Evolutionary conservation across 2,888 invertebrate genomes (phyloP).

Genomic region (Megastigmus dorsalis): DNA sequence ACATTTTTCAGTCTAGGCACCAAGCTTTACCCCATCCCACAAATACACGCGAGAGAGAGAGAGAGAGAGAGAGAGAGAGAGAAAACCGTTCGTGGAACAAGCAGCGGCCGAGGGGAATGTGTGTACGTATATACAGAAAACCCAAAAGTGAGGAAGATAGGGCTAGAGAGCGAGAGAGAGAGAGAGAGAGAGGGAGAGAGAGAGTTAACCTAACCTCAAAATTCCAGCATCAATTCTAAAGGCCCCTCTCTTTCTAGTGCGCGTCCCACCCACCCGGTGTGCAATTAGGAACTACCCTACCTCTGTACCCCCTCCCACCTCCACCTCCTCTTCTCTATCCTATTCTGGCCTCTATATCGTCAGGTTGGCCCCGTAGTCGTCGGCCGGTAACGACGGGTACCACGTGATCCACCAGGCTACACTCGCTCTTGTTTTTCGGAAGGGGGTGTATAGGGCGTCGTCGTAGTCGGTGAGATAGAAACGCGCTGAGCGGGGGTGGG

Average conservation of each 20-base stretch:
- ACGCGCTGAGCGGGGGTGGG: conserved; percentile 50
- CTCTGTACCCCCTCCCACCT: conserved; percentile 61
- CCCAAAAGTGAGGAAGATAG: conserved; percentile 21
- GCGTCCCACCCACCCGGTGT: conserved; percentile 67
- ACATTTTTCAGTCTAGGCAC: conserved; percentile 71
- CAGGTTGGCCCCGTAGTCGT: conserved; percentile 31
- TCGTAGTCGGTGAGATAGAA: conserved; percentile 47
- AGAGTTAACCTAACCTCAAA: conserved; percentile 71
- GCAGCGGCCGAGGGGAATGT: conserved; percentile 52
- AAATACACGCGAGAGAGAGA: conserved; percentile 55
- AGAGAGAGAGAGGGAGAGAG: conserved; percentile 59
- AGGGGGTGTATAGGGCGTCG: conserved; percentile 55
- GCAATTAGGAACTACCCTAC: conserved; percentile 72
- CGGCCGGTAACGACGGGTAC: conserved; percentile 65
- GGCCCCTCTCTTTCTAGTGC: conserved; percentile 58
- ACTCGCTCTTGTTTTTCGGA: conserved; percentile 70
- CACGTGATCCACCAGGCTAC: conserved; percentile 71
- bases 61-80: no score
- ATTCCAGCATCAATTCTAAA: conserved; percentile 73
- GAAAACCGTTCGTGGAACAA: conserved; percentile 58
- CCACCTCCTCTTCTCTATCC: conserved; percentile 38
- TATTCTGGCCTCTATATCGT: conserved; percentile 36
- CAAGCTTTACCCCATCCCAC: conserved; percentile 63
- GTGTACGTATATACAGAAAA: conserved; percentile 29
- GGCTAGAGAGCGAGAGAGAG: conserved; percentile 57